phyloP scores from a whole-genome alignment of 2,113 vertebrate species.

The Anthoscopus minutus region DNA sequence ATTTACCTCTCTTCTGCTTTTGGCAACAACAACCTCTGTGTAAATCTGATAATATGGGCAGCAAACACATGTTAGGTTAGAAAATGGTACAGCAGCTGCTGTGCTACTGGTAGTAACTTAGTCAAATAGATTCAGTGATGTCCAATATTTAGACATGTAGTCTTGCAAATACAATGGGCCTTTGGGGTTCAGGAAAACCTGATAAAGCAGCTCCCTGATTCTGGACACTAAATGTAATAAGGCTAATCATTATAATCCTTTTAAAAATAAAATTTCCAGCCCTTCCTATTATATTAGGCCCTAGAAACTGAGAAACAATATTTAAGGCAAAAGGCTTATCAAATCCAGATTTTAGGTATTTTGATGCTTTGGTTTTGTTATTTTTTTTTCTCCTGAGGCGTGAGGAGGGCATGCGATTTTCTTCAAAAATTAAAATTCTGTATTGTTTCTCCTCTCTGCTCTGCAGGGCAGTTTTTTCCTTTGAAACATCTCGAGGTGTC shows the following conservation, averaged over 20 bases:
- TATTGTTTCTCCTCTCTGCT: not conserved
- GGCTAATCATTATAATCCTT: not conserved
- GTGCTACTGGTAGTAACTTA: slow-evolving; percentile 47
- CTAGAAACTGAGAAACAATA: not conserved
- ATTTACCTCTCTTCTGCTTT: slow-evolving; percentile 40
- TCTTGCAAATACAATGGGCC: slow-evolving; percentile 35
- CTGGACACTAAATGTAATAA: not conserved
- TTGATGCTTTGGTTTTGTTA: not conserved
- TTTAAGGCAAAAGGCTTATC: not conserved
- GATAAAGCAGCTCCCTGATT: slow-evolving; percentile 1
- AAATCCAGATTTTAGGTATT: not conserved
- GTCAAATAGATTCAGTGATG: slow-evolving; percentile 51
- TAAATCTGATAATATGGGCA: slow-evolving; percentile 50
- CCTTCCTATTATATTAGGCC: not conserved
- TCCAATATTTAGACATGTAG: slow-evolving; percentile 52
- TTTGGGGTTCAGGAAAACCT: slow-evolving; percentile 2
- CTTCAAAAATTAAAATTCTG: not conserved
- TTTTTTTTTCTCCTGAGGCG: not conserved
- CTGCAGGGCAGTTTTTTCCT: not conserved
- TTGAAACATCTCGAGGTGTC: not conserved
- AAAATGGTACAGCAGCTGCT: slow-evolving; percentile 30
- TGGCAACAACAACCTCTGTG: slow-evolving; percentile 32
- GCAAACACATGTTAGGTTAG: slow-evolving; percentile 27
- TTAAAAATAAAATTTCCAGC: not conserved
- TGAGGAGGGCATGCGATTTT: rapidly evolving